A percentile compares a stretch with the other conserved stretches of the same genome.
phyloP scores from a whole-genome alignment of 1,140 invertebrate species.

The Chionoecetes opilio region DNA sequence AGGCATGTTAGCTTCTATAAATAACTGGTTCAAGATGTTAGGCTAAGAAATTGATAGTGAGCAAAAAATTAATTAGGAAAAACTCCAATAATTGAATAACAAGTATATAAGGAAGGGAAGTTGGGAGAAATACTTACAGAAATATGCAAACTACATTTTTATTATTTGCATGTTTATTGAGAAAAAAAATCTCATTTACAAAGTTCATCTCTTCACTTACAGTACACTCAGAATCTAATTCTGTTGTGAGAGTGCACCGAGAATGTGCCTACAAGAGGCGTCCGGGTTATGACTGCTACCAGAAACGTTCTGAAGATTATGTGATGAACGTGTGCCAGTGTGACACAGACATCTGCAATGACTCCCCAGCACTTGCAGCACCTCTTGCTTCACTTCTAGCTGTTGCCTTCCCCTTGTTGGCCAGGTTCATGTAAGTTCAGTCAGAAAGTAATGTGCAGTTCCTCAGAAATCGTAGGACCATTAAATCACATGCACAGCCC shows the following conservation, averaged over 20 bases:
- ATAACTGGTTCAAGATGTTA: too few relatives aligned
- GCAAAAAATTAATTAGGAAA: too few relatives aligned
- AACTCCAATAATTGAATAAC: too few relatives aligned
- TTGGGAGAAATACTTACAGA: too few relatives aligned
- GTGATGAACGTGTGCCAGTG: constrained; percentile 74
- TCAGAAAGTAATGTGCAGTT: neutral
- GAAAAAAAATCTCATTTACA: neutral
- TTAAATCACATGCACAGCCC: neutral
- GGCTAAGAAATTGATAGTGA: too few relatives aligned
- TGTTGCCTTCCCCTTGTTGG: constrained; percentile 54
- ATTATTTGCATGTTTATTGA: neutral
- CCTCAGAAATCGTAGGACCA: neutral
- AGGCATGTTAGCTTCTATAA: too few relatives aligned
- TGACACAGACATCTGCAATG: constrained; percentile 67
- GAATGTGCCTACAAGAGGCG: constrained; percentile 72
- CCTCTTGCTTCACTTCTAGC: constrained; percentile 57
- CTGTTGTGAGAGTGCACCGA: constrained; percentile 55
- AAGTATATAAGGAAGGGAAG: too few relatives aligned
- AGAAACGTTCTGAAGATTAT: constrained; percentile 76
- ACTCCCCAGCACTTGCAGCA: constrained; percentile 39
- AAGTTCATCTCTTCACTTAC: neutral
- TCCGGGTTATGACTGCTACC: constrained; percentile 72
- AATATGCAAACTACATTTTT: too few relatives aligned
- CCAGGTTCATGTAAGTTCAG: constrained; percentile 55
- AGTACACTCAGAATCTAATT: neutral